These are phyloP conservation scores for Circaetus gallicus DNA, from an alignment of 2,113 vertebrate species.

Conservation along the genomic window DNA sequence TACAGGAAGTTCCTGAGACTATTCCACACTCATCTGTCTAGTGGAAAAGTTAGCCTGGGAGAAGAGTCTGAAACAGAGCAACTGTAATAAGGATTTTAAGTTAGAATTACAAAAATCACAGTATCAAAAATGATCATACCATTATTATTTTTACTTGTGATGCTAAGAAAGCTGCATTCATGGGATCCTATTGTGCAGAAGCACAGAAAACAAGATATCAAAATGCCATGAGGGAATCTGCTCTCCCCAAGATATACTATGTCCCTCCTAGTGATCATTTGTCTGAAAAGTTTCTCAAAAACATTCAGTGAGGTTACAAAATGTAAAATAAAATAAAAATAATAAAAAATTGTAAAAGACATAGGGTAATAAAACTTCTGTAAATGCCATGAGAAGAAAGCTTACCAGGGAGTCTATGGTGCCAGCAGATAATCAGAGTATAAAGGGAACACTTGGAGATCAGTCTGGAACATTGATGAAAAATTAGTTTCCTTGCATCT, in stretches of 20 bases:
- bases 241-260: not conserved
- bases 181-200: not conserved
- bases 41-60: not conserved
- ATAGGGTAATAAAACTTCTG: not conserved
- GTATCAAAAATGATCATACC: not conserved
- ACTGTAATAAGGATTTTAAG: not conserved
- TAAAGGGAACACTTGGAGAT: fast-evolving
- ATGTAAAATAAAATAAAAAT: not conserved
- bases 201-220: not conserved
- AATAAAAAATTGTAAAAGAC: not conserved
- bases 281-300: not conserved
- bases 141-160: not conserved
- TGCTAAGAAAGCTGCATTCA: not conserved
- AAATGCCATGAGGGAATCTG: not conserved
- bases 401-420: not conserved
- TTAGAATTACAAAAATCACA: not conserved
- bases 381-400: not conserved
- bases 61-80: not conserved
- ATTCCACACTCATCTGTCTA: not conserved
- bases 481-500: not conserved
- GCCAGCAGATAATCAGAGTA: not conserved
- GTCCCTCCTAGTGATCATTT: not conserved
- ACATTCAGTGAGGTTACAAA: not conserved
- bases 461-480: not conserved
- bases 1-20: not conserved